phyloP scores from a whole-genome alignment of 2,888 invertebrate species.

The Tenthredo livida region DNA sequence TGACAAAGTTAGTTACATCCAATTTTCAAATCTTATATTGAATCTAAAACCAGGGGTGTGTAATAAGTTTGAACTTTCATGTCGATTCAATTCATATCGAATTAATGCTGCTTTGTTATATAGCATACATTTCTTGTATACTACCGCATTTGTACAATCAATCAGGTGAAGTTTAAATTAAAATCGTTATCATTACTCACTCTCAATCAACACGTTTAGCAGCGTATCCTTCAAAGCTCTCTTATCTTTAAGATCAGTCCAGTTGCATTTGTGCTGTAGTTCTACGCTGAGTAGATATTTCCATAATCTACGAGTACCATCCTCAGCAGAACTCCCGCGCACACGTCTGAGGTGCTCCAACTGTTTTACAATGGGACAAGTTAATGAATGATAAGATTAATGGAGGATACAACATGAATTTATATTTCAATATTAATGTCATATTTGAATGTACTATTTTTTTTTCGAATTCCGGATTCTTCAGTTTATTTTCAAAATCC shows the following conservation, averaged over 20 bases:
- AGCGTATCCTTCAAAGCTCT: conserved; percentile 4
- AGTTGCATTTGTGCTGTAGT: conserved; percentile 30
- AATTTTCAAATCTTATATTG: not conserved
- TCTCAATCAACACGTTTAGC: conserved; percentile 5
- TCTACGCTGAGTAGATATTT: conserved; percentile 22
- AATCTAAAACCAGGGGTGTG: not conserved
- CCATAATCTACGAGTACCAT: conserved; percentile 26
- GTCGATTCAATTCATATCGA: conserved; percentile 1
- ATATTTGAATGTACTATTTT: conserved; percentile 29
- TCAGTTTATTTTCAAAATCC: conserved; percentile 23
- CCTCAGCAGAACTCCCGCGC: conserved; percentile 22
- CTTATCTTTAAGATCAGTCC: conserved; percentile 14
- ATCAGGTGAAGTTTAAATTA: not conserved
- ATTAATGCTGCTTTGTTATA: conserved; percentile 19
- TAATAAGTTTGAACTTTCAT: not conserved
- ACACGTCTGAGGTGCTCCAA: conserved; percentile 21
- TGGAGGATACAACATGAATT: conserved; percentile 18
- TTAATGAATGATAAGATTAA: not conserved
- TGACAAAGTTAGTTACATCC: not conserved
- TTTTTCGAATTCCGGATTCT: conserved; percentile 19
- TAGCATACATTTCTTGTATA: not conserved
- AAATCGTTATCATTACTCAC: not conserved
- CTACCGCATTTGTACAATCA: conserved; percentile 19
- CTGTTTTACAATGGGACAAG: conserved; percentile 23
- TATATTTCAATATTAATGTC: not conserved